Conservation (phyloP, 2,797 vertebrate species). For the Catamblyrhynchus diadema region DNA sequence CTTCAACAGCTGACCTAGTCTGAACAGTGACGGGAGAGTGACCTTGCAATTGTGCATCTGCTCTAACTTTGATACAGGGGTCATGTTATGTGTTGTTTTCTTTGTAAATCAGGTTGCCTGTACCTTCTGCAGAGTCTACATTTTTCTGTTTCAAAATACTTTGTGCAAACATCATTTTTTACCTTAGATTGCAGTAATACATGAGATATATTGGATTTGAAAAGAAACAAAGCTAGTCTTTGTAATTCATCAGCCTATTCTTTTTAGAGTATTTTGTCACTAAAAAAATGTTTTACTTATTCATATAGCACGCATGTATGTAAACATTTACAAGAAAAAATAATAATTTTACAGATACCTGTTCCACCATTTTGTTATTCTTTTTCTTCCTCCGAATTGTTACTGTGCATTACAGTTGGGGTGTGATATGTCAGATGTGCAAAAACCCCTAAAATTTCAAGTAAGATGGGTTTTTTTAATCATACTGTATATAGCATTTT, state of each 20-base stretch:
- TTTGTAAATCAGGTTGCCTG: constrained; percentile 28
- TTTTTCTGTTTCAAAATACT: constrained; percentile 37
- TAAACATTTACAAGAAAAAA: background rate
- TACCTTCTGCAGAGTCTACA: constrained; percentile 39
- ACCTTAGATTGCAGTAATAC: constrained; percentile 29
- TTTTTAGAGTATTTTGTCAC: background rate
- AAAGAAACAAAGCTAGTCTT: background rate
- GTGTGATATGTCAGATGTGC: background rate
- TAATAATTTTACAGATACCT: background rate
- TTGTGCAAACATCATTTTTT: constrained; percentile 9
- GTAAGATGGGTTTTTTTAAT: background rate
- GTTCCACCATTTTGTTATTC: background rate
- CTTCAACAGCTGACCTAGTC: constrained; percentile 53
- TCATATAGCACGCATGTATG: background rate
- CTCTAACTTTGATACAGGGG: constrained; percentile 27
- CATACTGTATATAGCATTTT: constrained; percentile 5
- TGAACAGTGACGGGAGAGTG: background rate
- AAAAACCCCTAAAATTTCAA: background rate
- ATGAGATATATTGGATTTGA: background rate
- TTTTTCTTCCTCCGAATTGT: background rate
- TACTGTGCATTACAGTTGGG: background rate
- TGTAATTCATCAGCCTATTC: background rate
- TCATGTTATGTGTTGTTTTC: constrained; percentile 24
- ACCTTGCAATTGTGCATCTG: constrained; percentile 49
- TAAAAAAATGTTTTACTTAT: background rate